Percentiles rank a stretch among this genome's conserved stretches.
Conservation (phyloP, 2,888 invertebrate species). For the Cataglyphis livida region DNA sequence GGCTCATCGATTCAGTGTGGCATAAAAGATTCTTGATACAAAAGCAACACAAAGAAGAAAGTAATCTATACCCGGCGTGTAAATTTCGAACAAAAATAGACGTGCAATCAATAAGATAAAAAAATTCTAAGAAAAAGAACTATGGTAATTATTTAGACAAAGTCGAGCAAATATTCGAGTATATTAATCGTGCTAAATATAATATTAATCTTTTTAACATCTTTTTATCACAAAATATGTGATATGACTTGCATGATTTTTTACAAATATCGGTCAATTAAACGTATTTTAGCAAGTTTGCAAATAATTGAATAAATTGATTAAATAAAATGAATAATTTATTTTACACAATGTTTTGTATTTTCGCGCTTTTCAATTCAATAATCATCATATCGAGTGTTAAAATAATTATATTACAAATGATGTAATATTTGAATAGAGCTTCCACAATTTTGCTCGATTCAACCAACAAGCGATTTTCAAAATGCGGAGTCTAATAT, state of each 20-base stretch:
- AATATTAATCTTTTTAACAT: neutral
- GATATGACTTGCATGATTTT: neutral
- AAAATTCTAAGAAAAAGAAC: neutral
- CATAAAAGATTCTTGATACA: conserved; percentile 2
- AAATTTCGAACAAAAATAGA: conserved; percentile 10
- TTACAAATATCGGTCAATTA: neutral
- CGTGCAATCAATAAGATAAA: neutral
- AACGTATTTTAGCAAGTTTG: neutral
- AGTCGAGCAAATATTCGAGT: neutral
- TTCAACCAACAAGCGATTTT: neutral
- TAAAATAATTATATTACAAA: neutral
- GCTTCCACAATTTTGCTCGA: neutral
- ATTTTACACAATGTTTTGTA: neutral
- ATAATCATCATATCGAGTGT: neutral
- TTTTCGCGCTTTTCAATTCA: neutral
- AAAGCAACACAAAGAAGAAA: conserved; percentile 7
- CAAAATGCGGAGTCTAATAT: neutral
- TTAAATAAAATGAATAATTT: neutral
- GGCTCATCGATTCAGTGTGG: neutral
- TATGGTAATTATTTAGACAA: neutral
- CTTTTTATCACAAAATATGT: neutral
- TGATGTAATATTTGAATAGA: neutral
- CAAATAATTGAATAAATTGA: neutral
- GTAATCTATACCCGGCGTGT: neutral
- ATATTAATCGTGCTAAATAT: neutral